Percentiles rank a stretch among this genome's conserved stretches.
phyloP scores from a whole-genome alignment of 2,797 vertebrate species.

The Pseudochirops cupreus region DNA sequence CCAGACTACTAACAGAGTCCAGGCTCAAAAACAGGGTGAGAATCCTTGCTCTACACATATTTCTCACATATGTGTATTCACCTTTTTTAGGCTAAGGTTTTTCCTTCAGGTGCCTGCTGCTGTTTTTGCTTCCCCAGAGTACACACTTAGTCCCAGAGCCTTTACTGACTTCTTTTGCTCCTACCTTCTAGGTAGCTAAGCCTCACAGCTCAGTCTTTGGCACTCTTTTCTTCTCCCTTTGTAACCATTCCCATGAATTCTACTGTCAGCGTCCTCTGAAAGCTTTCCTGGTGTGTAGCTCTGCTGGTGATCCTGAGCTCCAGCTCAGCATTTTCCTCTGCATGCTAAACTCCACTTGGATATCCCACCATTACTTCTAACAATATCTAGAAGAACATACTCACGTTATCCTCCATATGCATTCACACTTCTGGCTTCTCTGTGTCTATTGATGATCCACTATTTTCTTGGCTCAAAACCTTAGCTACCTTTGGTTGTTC shows the following conservation, averaged over 20 bases:
- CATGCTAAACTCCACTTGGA: neutral
- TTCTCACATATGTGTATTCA: neutral
- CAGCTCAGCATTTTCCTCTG: neutral
- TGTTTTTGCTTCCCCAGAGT: neutral
- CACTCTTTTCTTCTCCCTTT: neutral
- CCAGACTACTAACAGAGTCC: neutral
- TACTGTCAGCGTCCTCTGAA: neutral
- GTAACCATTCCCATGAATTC: neutral
- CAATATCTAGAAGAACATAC: neutral
- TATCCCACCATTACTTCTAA: neutral
- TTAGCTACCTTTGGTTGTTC: too few relatives aligned
- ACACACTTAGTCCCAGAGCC: neutral
- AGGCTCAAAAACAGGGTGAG: neutral
- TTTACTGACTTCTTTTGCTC: neutral
- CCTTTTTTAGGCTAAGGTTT: neutral
- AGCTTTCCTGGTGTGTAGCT: neutral
- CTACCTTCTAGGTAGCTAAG: neutral
- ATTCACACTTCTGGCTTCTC: neutral
- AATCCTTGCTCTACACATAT: neutral
- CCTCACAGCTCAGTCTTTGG: neutral
- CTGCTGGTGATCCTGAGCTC: neutral
- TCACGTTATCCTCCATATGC: neutral
- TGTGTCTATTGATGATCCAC: neutral
- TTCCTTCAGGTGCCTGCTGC: neutral
- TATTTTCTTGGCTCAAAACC: neutral